Conservation (phyloP, 2,888 invertebrate species). For the Catonia carolina region DNA sequence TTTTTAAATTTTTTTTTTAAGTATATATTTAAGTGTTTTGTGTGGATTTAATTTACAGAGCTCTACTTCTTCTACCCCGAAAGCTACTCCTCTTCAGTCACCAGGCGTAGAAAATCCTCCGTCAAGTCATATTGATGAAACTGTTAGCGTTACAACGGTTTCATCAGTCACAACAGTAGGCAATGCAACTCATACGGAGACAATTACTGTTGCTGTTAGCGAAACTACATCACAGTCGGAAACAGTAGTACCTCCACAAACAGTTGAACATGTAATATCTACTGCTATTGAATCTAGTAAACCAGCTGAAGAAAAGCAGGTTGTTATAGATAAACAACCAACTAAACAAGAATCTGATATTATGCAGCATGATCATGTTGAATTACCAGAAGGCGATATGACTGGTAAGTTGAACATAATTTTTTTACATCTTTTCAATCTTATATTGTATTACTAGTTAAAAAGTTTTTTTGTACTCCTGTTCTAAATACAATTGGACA, state of each 20-base stretch:
- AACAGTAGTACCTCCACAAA: background rate
- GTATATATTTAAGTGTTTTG: too few relatives aligned
- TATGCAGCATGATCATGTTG: slow-evolving; percentile 5
- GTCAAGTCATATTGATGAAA: background rate
- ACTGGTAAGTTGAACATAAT: slow-evolving; percentile 11
- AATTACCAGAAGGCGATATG: slow-evolving; percentile 24
- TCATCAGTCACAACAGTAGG: slow-evolving; percentile 39
- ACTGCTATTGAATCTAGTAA: background rate
- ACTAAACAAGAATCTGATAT: slow-evolving; percentile 1
- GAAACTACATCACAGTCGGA: slow-evolving; percentile 36
- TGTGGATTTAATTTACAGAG: slow-evolving; percentile 27
- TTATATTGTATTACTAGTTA: too few relatives aligned
- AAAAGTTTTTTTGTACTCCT: too few relatives aligned
- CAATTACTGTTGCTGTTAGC: slow-evolving; percentile 33
- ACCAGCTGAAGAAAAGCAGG: background rate
- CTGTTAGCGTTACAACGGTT: slow-evolving; percentile 38
- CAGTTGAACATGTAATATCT: background rate
- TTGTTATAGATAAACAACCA: background rate
- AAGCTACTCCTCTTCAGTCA: slow-evolving; percentile 51
- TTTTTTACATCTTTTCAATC: background rate
- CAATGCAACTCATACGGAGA: slow-evolving; percentile 9
- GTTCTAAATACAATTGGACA: too few relatives aligned
- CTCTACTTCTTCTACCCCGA: slow-evolving; percentile 41
- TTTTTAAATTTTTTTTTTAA: too few relatives aligned
- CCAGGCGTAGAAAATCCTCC: slow-evolving; percentile 43